Evolutionary conservation across 2,888 invertebrate species (phyloP), one percentile per base, ranked within the genome.

Genomic region (Cosmopolites sordidus): DNA sequence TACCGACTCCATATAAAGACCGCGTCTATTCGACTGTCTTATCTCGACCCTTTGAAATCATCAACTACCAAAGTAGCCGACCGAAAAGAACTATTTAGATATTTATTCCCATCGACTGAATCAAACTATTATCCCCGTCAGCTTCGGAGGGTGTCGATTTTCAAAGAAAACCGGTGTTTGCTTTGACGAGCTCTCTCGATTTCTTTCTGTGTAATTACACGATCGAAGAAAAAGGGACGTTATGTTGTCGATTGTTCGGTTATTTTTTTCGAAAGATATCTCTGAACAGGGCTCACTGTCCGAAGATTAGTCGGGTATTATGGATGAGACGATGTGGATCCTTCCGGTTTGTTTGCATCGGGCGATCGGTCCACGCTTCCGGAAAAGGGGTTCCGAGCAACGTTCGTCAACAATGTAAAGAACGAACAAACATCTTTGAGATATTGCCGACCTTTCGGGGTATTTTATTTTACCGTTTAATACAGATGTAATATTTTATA

Each of bases 141-240:
- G 4, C 33, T 4, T 4, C 3, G 33, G 12, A 12, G 33, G 33
- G 33, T 33, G 33, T 33, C 33, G 12, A 12, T 33, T 33, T 33
- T 33, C 33, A 33, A 33, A 33, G 12, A 12, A 33, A 33, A 33
- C 33, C 12, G 33, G 33, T 33, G 33, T 33, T 33, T 33, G 33
- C 33, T 33, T 33, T 33, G 5, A n/a, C n/a, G n/a, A n/a, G n/a
- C n/a, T n/a, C n/a, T 3, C 33, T 33, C 33, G 33, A 22, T 22
- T n/a, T 9, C 33, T 33, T n/a, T 5, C 33, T 33, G 33, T 33
- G 12, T 33, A 33, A 33, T 33, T 33, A 33, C 11, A 12, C 11
- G 33, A 11, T 4, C 33, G 8, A 33, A 33, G 33, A 33, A 33
- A 12, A 12, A 33, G 33, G 4, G 8, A 33, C 33, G n/a, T n/a